A percentile compares a stretch with the other conserved stretches of the same genome.
phyloP scores from a whole-genome alignment of 2,113 vertebrate species.

The Mixornis gularis region DNA sequence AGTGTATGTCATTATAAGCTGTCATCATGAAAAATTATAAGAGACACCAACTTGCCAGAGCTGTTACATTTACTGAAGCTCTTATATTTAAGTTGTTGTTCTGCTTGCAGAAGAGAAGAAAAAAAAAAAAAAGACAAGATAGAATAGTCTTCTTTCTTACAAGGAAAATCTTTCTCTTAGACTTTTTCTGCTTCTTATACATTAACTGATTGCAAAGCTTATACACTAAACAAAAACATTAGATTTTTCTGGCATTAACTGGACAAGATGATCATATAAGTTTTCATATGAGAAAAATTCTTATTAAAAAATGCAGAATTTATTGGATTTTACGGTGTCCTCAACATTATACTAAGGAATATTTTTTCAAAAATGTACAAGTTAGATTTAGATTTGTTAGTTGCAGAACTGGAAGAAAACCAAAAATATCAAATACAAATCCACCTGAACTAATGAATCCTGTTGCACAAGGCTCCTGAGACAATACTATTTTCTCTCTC shows the following conservation, averaged over 20 bases:
- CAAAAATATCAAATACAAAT: not conserved
- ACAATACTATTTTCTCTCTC: not conserved
- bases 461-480: not conserved
- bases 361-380: not conserved
- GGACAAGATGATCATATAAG: not conserved
- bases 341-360: not conserved
- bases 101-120: not conserved
- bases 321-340: not conserved
- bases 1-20: conserved; percentile 37
- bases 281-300: not conserved
- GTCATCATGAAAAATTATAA: conserved; percentile 49
- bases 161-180: not conserved
- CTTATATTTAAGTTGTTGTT: not conserved
- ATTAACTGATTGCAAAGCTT: not conserved
- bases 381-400: not conserved
- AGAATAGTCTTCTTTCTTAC: not conserved
- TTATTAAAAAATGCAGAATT: not conserved
- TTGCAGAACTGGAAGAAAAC: not conserved
- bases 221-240: not conserved
- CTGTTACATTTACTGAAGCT: not conserved
- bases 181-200: not conserved
- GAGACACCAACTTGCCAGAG: conserved; percentile 12
- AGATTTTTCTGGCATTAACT: not conserved
- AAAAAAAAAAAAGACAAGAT: not conserved
- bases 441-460: not conserved